Conservation (phyloP, 2,888 invertebrate species). For the Trichopria drosophilae region DNA sequence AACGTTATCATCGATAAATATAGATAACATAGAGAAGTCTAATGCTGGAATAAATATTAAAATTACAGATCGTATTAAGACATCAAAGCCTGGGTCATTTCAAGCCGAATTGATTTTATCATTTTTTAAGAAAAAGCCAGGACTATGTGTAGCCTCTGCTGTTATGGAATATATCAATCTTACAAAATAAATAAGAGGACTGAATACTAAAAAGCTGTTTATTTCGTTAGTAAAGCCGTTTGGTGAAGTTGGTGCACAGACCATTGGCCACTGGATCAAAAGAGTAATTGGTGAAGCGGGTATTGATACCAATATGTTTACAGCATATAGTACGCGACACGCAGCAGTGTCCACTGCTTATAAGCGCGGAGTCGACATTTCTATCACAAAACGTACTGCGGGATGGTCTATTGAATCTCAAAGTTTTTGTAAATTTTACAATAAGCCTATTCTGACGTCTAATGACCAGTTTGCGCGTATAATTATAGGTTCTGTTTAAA, state of each 20-base stretch:
- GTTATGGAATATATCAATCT: conserved; percentile 2
- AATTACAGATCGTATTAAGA: conserved; percentile 10
- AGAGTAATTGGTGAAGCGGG: background rate
- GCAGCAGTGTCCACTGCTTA: conserved; percentile 7
- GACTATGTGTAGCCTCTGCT: conserved; percentile 1
- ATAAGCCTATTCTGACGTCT: conserved; percentile 5
- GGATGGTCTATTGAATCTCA: conserved; percentile 5
- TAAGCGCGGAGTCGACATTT: background rate
- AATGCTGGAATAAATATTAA: conserved; percentile 4
- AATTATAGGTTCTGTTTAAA: too few species aligned
- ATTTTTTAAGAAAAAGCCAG: background rate
- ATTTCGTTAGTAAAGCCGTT: conserved; percentile 7
- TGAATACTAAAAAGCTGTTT: conserved; percentile 3
- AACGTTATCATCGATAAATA: conserved; percentile 4
- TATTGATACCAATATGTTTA: conserved; percentile 3
- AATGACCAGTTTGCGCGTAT: background rate
- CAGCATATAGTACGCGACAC: conserved; percentile 10
- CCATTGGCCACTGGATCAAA: conserved; percentile 11
- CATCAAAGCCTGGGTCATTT: background rate
- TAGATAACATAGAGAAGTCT: conserved; percentile 5
- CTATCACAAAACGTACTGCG: background rate
- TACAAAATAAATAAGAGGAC: conserved; percentile 3
- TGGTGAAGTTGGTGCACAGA: background rate
- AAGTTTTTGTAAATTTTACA: conserved; percentile 7
- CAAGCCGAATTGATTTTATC: conserved; percentile 8